Evolutionary conservation across 2,888 invertebrate species (phyloP), one percentile per base, ranked within the genome.

Genomic region (Phalangium opilio): DNA sequence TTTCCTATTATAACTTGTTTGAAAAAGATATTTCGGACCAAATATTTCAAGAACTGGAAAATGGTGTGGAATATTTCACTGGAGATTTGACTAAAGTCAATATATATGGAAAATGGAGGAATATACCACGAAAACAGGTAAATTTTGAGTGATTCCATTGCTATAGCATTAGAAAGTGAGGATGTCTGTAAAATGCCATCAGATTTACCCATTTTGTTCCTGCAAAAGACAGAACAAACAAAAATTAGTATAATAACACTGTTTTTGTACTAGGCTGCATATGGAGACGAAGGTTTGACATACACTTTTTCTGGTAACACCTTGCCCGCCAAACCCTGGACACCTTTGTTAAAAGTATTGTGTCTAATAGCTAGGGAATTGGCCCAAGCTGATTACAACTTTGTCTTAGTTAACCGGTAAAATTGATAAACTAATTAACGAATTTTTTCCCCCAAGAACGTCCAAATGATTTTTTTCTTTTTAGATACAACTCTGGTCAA

Each of bases 351-450:
- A 0, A 51, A 67, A 39, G 62, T 66, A 1, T 59, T 78, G 12
- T 67, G 74, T 52, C 67, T 77, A 50, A 63, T 72, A 19, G 64
- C 79, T 2, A 61, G 64, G 36, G 57, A 61, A 36, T 58, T 73
- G 1, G 74, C 73, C 42, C 75, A 74, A 15, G 66, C 73, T 47
- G 60, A 70, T 43, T 81, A 76, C 60, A 77, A 81, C 63, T 80
- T 80, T 60, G 75, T 74, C 5, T 62, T 80, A 20, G 70, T 81
- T 1, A 81, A 80, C 62, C 76, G 75, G 79, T 79, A 54, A 35
- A n/a, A n/a, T n/a, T n/a, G n/a, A 43, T 27, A 8, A 27, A 8
- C 27, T 27, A 27, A n/a, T n/a, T n/a, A n/a, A n/a, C n/a, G n/a
- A n/a, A n/a, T n/a, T n/a, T n/a, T n/a, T n/a, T n/a, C n/a, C n/a